phyloP scores from a whole-genome alignment of 2,797 vertebrate species.

The Artibeus jamaicensis region DNA sequence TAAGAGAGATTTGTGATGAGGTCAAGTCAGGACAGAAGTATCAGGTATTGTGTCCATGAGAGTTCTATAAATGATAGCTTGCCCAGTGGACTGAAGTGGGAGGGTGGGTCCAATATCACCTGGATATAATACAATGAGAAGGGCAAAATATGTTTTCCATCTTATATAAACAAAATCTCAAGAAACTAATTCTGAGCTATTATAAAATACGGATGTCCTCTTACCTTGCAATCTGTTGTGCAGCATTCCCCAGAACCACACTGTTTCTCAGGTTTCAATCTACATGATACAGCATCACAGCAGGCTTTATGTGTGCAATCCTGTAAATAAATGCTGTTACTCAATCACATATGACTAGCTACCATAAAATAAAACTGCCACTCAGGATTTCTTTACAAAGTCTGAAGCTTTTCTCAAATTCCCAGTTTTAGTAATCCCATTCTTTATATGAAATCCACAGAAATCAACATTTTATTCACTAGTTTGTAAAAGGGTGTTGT shows the following conservation, averaged over 20 bases:
- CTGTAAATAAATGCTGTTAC: slow-evolving; percentile 45
- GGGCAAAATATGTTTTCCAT: not conserved
- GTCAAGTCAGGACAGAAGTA: not conserved
- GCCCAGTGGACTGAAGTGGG: not conserved
- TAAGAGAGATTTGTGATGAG: not conserved
- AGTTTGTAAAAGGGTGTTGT: not conserved
- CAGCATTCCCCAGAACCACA: slow-evolving; percentile 71
- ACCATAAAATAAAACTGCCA: not conserved
- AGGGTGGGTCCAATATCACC: not conserved
- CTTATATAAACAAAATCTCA: not conserved
- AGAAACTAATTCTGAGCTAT: not conserved
- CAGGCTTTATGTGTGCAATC: slow-evolving; percentile 49
- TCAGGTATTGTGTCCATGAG: not conserved
- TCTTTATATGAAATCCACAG: not conserved
- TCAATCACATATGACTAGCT: not conserved
- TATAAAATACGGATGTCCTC: not conserved
- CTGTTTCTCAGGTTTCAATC: fast-evolving
- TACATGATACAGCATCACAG: slow-evolving; percentile 44
- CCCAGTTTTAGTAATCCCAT: not conserved
- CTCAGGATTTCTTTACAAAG: not conserved
- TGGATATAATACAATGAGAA: not conserved
- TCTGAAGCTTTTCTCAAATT: not conserved
- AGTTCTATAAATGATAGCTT: not conserved
- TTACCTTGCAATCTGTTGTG: not conserved
- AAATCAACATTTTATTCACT: not conserved